These are phyloP conservation scores for Cromileptes altivelis DNA, from an alignment of 2,113 vertebrate species.

Conservation along the genomic window DNA sequence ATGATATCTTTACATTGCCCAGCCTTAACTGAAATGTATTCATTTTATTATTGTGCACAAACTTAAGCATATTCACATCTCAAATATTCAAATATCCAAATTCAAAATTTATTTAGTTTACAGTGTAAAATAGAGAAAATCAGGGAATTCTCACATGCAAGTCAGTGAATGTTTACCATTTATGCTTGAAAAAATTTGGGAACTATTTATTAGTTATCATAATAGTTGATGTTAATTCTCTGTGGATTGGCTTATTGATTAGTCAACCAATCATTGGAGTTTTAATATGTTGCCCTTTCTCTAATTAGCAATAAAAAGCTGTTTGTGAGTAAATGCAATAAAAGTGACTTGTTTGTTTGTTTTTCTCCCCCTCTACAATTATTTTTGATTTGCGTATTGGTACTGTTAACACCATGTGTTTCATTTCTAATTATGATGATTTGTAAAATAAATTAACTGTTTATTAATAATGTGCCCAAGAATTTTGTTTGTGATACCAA, in stretches of 20 bases:
- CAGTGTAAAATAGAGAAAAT: not conserved
- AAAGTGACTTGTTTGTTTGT: too few species aligned
- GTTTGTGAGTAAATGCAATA: not conserved
- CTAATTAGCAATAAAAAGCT: not conserved
- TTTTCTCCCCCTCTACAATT: too few species aligned
- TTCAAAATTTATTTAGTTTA: not conserved
- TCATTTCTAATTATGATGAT: not conserved
- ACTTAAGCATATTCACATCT: not conserved
- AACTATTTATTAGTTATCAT: not conserved
- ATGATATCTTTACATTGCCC: too few species aligned
- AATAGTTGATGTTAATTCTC: not conserved
- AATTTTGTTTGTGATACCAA: not conserved
- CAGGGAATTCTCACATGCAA: not conserved
- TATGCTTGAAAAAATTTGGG: not conserved
- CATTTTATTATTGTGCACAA: slow-evolving; percentile 1
- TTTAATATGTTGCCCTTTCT: not conserved
- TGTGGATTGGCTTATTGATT: not conserved
- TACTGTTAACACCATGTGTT: not conserved
- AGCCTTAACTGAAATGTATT: not conserved
- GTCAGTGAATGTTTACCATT: not conserved
- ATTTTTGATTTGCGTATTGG: not conserved
- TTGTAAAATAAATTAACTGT: not conserved
- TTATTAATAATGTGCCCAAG: not conserved
- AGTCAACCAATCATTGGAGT: not conserved
- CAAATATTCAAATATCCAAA: not conserved